Percentiles rank a stretch among this genome's conserved stretches.
phyloP scores from a whole-genome alignment of 2,113 vertebrate species.

The Cyphotilapia sp. region DNA sequence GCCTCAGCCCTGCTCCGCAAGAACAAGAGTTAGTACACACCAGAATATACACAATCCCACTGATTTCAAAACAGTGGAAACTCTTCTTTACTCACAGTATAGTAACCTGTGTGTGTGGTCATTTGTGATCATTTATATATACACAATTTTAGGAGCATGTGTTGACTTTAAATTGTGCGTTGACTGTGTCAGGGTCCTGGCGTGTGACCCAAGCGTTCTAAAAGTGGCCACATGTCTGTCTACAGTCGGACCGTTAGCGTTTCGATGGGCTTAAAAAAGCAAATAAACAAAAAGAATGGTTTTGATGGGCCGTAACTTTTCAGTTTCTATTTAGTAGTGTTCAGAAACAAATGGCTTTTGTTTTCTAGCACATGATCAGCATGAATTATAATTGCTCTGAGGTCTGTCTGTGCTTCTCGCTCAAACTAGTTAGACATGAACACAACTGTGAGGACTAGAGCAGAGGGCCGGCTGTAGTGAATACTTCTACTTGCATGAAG shows the following conservation, averaged over 20 bases:
- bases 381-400: background rate
- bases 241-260: background rate
- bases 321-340: background rate
- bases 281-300: background rate
- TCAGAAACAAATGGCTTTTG: background rate
- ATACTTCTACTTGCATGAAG: no score
- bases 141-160: background rate
- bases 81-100: background rate
- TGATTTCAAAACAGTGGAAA: background rate
- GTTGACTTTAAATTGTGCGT: background rate
- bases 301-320: background rate
- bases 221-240: background rate
- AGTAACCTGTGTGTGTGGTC: background rate
- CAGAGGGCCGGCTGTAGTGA: background rate
- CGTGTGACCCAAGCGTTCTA: background rate
- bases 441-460: background rate
- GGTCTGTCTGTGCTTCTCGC: background rate
- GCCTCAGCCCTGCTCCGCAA: constrained; percentile 72
- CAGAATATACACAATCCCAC: background rate
- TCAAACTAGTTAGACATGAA: background rate
- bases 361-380: background rate
- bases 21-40: constrained; percentile 77
- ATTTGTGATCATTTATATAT: background rate
- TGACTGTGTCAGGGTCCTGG: background rate
- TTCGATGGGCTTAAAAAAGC: background rate